Base-by-base conservation (phyloP, 2,797 vertebrate genomes). In the Perdix hodgsoniae region DNA sequence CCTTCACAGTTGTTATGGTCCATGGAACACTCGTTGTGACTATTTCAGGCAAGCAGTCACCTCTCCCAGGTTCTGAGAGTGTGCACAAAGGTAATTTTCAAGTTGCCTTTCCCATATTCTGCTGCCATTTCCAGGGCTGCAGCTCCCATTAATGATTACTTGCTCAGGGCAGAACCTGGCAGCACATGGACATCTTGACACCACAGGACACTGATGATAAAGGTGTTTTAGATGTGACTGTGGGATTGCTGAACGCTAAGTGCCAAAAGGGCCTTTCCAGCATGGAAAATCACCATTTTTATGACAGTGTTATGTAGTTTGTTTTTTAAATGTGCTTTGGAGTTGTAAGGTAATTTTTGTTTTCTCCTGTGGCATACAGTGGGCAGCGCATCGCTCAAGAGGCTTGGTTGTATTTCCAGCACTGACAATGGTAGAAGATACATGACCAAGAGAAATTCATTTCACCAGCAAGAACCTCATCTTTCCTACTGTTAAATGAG, bases 11-110 rank as follows among this genome's bases (percentile, higher is more conserved):
- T 42, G 76, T 77, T 75, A 74, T 26, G 57, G 59, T 12, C 67
- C 71, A 6, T 84, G 65, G 91, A 90, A 74, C 0, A 1, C 15
- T 81, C 6, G 4, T 31, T 18, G 47, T 11, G 40, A 57, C 21
- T 60, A 7, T 50, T 63, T 60, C 0, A 2, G 16, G 40, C 0
- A 0, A 83, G 61, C 1, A 0, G 11, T 42, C 2, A 0, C 22
- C 35, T 69, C 64, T 39, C 4, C 0, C 3, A 1, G 44, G 39
- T 7, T 45, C 40, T 49, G 42, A 35, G 49, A 63, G 10, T 31
- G 56, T 59, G 26, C 33, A 80, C 33, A 87, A 82, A 74, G 6
- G 11, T 82, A 21, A 18, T 74, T 91, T 93, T 83, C 74, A 39
- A 61, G 44, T 9, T 71, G 21, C 18, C 7, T 69, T 71, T 42